Evolutionary conservation across 2,797 vertebrate species (phyloP).

Genomic region (Propithecus deckenii): DNA sequence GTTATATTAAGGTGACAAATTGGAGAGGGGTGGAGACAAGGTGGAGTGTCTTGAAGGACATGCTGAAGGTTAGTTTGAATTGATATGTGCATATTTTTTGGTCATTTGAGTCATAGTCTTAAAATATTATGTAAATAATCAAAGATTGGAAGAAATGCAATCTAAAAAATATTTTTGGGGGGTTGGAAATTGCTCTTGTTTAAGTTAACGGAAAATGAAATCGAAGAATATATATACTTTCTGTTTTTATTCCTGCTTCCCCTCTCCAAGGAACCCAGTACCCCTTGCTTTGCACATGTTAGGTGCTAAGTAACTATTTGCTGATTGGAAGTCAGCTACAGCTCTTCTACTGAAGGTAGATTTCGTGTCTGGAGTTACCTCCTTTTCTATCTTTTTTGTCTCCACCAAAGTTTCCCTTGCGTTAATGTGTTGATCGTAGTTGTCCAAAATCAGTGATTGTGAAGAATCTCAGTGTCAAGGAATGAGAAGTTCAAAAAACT

Average conservation of each 20-base stretch:
- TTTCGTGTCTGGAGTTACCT: background rate
- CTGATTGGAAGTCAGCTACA: background rate
- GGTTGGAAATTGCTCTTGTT: background rate
- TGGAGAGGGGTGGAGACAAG: fast-evolving
- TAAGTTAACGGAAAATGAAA: background rate
- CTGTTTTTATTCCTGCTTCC: background rate
- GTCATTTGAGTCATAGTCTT: background rate
- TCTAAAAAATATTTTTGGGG: background rate
- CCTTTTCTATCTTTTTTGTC: background rate
- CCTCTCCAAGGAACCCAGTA: background rate
- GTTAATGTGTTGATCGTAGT: background rate
- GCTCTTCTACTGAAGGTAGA: background rate
- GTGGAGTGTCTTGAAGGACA: background rate
- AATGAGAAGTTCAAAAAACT: background rate
- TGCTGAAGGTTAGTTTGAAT: background rate
- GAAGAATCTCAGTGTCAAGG: background rate
- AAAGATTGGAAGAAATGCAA: background rate
- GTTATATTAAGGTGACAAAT: background rate
- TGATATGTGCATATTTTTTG: too few species aligned
- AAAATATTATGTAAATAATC: background rate
- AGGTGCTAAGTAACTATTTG: background rate
- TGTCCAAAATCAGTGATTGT: background rate
- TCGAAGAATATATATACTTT: background rate
- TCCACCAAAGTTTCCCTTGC: background rate
- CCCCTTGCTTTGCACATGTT: background rate